These are phyloP conservation scores for Bruchidius siliquastri DNA, from an alignment of 2,888 invertebrate species.

Conservation along the genomic window DNA sequence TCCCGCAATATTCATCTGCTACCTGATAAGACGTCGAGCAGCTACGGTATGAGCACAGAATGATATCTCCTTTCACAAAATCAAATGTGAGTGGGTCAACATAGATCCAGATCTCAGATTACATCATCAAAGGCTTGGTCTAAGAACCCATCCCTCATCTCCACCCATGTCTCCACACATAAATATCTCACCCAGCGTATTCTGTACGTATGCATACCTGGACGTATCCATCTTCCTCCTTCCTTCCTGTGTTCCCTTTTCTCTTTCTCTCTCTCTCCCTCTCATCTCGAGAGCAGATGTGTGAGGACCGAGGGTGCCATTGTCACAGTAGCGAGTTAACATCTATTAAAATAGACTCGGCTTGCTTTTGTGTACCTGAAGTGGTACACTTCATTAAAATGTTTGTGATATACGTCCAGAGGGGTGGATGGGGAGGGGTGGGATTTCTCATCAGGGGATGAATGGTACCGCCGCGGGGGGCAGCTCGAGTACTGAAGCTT, in stretches of 20 bases:
- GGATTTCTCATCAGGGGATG: not conserved
- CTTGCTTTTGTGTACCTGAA: conserved; percentile 38
- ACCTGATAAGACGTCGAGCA: too few relatives aligned
- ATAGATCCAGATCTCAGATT: too few relatives aligned
- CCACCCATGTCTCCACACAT: not conserved
- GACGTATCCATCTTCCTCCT: not conserved
- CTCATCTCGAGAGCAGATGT: conserved; percentile 10
- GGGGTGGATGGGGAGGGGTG: not conserved
- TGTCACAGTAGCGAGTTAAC: conserved; percentile 43
- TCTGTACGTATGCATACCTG: not conserved
- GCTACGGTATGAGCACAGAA: too few relatives aligned
- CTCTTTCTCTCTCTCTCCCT: conserved; percentile 29
- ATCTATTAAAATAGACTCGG: conserved; percentile 45
- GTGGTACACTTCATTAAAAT: conserved; percentile 48
- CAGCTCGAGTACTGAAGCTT: not conserved
- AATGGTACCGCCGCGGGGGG: not conserved
- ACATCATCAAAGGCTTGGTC: too few relatives aligned
- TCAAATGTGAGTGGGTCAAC: too few relatives aligned
- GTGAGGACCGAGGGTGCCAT: conserved; percentile 18
- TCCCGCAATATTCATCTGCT: too few relatives aligned
- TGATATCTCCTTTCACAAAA: too few relatives aligned
- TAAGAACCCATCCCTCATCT: not conserved
- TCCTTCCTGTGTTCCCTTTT: conserved; percentile 19
- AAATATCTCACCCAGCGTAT: not conserved
- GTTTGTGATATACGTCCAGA: conserved; percentile 41